Evolutionary conservation across 2,797 vertebrate species (phyloP).

Genomic region (Onychomys arenicola): DNA sequence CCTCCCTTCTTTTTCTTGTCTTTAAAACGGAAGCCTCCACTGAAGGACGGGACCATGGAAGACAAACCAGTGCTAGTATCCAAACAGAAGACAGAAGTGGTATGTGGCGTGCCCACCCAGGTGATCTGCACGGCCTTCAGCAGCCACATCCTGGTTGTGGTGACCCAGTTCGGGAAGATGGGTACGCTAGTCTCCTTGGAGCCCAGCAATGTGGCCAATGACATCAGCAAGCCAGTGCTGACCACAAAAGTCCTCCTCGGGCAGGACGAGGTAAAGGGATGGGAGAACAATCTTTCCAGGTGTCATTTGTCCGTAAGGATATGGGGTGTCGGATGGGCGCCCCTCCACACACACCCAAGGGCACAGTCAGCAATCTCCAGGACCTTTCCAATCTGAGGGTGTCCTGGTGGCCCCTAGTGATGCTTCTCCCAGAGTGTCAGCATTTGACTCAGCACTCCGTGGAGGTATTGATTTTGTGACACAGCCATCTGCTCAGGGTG

Average conservation of each 20-base stretch:
- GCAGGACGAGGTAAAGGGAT: slow-evolving; percentile 95
- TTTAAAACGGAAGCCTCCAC: background rate
- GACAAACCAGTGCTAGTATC: slow-evolving; percentile 89
- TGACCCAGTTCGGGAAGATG: slow-evolving; percentile 97
- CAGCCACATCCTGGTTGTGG: slow-evolving; percentile 94
- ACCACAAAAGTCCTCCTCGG: slow-evolving; percentile 96
- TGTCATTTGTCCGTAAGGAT: background rate
- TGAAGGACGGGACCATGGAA: slow-evolving; percentile 86
- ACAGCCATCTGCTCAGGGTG: background rate
- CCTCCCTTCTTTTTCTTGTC: background rate
- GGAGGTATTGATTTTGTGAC: background rate
- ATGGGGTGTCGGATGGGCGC: background rate
- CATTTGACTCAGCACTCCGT: background rate
- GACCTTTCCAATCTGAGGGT: background rate
- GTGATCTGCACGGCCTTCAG: slow-evolving; percentile 96
- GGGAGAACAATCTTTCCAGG: background rate
- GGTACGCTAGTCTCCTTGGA: slow-evolving; percentile 95
- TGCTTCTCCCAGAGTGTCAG: background rate
- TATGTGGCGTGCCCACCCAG: slow-evolving; percentile 93
- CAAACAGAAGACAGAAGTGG: slow-evolving; percentile 90
- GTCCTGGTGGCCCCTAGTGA: background rate
- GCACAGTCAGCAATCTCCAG: background rate
- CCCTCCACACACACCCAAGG: background rate
- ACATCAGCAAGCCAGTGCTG: slow-evolving; percentile 90
- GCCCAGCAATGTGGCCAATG: slow-evolving; percentile 90